Evolutionary conservation across 2,113 vertebrate genomes (phyloP).

Genomic region (Erpornis zantholeuca): DNA sequence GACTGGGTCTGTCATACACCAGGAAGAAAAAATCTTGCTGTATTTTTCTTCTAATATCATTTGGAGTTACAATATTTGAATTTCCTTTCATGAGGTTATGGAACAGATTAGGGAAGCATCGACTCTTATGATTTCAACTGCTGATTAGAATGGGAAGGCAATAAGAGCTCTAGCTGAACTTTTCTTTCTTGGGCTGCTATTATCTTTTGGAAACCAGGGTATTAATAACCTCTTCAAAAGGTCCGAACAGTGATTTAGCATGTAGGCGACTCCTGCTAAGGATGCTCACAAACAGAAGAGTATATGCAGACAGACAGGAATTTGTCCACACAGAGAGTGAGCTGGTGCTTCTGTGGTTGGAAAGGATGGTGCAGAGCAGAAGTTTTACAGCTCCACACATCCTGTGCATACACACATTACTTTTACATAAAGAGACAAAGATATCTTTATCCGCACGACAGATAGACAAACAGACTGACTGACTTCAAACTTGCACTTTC

Average conservation of each 20-base stretch:
- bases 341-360: background rate
- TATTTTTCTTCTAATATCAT: background rate
- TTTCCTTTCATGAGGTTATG: constrained; percentile 35
- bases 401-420: constrained; percentile 51
- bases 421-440: constrained; percentile 69
- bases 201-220: constrained; percentile 53
- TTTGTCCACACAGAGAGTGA: constrained; percentile 69
- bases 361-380: constrained; percentile 43
- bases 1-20: background rate
- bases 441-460: constrained; percentile 72
- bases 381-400: constrained; percentile 54
- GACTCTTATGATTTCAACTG: background rate
- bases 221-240: constrained; percentile 50
- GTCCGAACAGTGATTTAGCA: constrained; percentile 46
- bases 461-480: constrained; percentile 75
- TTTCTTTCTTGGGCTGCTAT: constrained; percentile 42
- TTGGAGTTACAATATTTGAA: background rate
- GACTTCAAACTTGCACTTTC: constrained; percentile 81
- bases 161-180: constrained; percentile 36
- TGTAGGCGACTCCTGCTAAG: constrained; percentile 47
- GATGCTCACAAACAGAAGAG: constrained; percentile 55
- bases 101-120: background rate
- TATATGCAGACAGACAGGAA: constrained; percentile 10
- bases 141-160: constrained; percentile 45
- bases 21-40: background rate